These are phyloP conservation scores for Halcyon smyrnensis DNA, from an alignment of 2,797 vertebrate genomes.

Conservation along the genomic window DNA sequence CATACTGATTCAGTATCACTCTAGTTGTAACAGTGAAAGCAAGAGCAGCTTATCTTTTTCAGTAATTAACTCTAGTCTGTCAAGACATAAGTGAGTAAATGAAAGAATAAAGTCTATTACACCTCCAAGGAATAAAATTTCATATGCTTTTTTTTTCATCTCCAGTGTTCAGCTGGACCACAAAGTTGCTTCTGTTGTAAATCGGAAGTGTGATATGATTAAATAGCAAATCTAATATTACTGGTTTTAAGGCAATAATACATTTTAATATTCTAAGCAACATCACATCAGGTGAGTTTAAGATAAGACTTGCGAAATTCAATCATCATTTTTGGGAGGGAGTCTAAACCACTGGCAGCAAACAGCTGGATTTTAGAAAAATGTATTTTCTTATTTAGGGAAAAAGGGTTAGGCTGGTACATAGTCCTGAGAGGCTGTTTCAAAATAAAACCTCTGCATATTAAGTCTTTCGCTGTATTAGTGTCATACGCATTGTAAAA, in stretches of 20 bases:
- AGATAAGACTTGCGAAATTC: not conserved
- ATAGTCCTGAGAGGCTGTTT: not conserved
- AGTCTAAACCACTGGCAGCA: not conserved
- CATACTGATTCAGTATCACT: not conserved
- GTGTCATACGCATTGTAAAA: not conserved
- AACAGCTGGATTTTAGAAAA: not conserved
- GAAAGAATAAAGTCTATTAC: not conserved
- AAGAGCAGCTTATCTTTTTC: not conserved
- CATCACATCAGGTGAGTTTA: not conserved
- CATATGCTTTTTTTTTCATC: not conserved
- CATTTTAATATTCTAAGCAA: not conserved
- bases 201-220: not conserved
- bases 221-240: not conserved
- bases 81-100: slow-evolving; percentile 13
- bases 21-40: not conserved
- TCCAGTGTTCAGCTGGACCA: not conserved
- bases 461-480: not conserved
- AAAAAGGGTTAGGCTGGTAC: not conserved
- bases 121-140: not conserved
- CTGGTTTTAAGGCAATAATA: not conserved
- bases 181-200: not conserved
- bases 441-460: not conserved
- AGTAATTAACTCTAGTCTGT: slow-evolving; percentile 34
- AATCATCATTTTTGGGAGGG: not conserved
- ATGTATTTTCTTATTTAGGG: not conserved